Evolutionary conservation across 2,113 vertebrate species (phyloP).

Genomic region (Aix galericulata): DNA sequence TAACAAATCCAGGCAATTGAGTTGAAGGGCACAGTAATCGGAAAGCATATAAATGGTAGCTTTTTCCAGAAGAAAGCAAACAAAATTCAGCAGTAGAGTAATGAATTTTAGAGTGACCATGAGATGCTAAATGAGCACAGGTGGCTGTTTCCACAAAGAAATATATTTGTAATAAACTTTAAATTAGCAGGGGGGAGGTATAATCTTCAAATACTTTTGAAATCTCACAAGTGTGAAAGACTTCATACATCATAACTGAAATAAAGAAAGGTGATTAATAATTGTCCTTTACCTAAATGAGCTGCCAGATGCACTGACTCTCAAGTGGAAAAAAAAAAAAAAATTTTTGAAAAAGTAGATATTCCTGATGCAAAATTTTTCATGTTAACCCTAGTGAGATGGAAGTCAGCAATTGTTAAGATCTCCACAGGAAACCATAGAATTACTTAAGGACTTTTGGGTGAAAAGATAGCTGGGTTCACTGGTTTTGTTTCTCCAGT

Average conservation of each 20-base stretch:
- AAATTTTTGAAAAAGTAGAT: background rate
- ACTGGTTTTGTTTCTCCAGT: background rate
- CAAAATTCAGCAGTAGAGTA: constrained; percentile 22
- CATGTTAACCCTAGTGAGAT: background rate
- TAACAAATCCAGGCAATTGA: constrained; percentile 32
- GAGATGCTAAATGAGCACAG: constrained; percentile 74
- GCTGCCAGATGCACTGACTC: constrained; percentile 72
- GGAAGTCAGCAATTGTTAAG: background rate
- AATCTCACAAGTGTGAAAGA: constrained; percentile 76
- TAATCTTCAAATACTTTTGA: constrained; percentile 68
- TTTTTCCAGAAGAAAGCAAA: constrained; percentile 47
- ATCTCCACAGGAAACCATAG: background rate
- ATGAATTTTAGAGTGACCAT: constrained; percentile 67
- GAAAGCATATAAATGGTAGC: constrained; percentile 17
- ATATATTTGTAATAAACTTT: constrained; percentile 71
- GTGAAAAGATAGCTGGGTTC: background rate
- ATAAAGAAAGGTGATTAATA: constrained; percentile 77
- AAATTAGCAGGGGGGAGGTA: constrained; percentile 74
- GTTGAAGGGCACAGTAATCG: constrained; percentile 58
- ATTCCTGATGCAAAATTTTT: background rate
- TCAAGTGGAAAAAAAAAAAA: constrained; percentile 24
- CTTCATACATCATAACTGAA: constrained; percentile 75
- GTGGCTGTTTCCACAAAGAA: constrained; percentile 72
- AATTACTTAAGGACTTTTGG: background rate
- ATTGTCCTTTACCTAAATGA: constrained; percentile 72